These are phyloP conservation scores for Zelostemma sp. DNA, from an alignment of 1,140 invertebrate species.

Conservation along the genomic window DNA sequence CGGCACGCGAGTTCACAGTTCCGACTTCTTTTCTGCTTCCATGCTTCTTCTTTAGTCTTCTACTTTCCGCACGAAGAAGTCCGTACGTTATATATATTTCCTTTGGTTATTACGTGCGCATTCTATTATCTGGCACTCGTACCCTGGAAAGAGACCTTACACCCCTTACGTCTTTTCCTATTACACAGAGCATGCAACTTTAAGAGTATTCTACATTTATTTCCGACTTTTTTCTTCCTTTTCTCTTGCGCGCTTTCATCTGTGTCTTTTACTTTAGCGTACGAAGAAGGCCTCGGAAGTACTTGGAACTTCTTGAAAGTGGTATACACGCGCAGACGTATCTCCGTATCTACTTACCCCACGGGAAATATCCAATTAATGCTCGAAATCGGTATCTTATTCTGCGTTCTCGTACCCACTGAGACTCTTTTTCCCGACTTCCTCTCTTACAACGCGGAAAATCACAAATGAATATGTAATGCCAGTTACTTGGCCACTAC, in stretches of 20 bases:
- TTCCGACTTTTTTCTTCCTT: conserved; percentile 27
- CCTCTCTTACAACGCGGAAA: conserved; percentile 30
- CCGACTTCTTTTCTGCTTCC: conserved; percentile 47
- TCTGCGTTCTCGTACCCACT: conserved; percentile 47
- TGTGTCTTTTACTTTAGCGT: conserved; percentile 35
- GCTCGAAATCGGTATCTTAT: conserved; percentile 66
- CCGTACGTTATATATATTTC: conserved; percentile 53
- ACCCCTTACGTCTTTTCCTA: conserved; percentile 51
- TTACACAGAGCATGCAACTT: conserved; percentile 58
- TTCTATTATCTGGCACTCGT: conserved; percentile 63
- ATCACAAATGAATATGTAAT: conserved; percentile 68
- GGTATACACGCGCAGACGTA: conserved; percentile 42
- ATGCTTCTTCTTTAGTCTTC: conserved; percentile 42
- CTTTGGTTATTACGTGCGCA: conserved; percentile 65
- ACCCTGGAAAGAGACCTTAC: conserved; percentile 44
- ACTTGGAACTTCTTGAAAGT: conserved; percentile 56
- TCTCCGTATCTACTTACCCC: conserved; percentile 50
- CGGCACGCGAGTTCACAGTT: conserved; percentile 43
- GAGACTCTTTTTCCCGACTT: conserved; percentile 13
- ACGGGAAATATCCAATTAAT: conserved; percentile 69
- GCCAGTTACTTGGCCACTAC: conserved; percentile 24
- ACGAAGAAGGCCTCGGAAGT: conserved; percentile 36
- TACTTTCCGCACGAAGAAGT: conserved; percentile 45
- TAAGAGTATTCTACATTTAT: conserved; percentile 40
- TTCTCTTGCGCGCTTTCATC: conserved; percentile 35